Evolutionary conservation across 2,888 invertebrate genomes (phyloP).

Genomic region (Pharmacophagus antenor): DNA sequence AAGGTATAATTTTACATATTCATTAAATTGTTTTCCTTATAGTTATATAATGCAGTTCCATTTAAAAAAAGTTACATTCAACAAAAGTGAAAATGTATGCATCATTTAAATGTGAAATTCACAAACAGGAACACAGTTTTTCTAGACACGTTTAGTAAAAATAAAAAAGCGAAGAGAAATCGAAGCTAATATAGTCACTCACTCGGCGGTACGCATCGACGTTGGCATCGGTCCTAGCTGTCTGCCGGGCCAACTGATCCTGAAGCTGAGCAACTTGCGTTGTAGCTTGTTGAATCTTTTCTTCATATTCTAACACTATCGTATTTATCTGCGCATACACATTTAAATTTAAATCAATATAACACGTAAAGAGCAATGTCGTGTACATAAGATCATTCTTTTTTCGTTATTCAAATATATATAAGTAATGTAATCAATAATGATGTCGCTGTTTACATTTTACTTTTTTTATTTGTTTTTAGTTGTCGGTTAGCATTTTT

Average conservation of each 20-base stretch:
- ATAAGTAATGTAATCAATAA: background rate
- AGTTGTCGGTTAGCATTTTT: too few species aligned
- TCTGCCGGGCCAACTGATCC: slow-evolving; percentile 61
- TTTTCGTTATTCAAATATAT: background rate
- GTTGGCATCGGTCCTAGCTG: slow-evolving; percentile 58
- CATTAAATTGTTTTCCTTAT: too few species aligned
- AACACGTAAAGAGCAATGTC: background rate
- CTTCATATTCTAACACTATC: slow-evolving; percentile 72
- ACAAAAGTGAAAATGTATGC: too few species aligned
- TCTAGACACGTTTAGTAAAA: too few species aligned
- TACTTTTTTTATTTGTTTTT: too few species aligned
- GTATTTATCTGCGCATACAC: slow-evolving; percentile 56
- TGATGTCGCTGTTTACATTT: too few species aligned
- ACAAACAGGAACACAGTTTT: too few species aligned
- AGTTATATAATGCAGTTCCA: too few species aligned
- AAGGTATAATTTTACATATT: too few species aligned
- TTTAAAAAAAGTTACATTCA: too few species aligned
- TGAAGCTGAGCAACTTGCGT: slow-evolving; percentile 60
- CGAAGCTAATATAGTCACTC: slow-evolving; percentile 30
- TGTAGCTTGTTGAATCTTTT: slow-evolving; percentile 65
- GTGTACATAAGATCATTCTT: background rate
- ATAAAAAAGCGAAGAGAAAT: background rate
- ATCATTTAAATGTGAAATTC: too few species aligned
- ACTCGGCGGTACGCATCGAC: slow-evolving; percentile 69
- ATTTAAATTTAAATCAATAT: slow-evolving; percentile 1